A percentile compares a stretch with the other conserved stretches of the same genome.
These are phyloP conservation scores for Spinibarbus caldwelli DNA, from an alignment of 2,797 vertebrate species.

Conservation along the genomic window DNA sequence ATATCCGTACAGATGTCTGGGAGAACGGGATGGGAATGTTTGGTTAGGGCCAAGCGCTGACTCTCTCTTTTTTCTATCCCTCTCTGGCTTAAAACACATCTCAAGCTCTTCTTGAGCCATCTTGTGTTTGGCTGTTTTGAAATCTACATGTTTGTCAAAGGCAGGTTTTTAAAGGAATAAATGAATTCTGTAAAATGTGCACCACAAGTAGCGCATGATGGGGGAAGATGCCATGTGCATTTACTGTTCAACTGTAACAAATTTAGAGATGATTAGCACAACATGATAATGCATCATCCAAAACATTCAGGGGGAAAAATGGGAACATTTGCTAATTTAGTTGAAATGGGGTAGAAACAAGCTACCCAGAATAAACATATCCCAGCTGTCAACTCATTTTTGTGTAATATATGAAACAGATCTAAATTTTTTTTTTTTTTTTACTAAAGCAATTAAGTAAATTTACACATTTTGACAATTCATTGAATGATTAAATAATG, in stretches of 20 bases:
- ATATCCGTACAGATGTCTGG: constrained; percentile 59
- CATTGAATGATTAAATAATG: background rate
- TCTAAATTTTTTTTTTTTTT: background rate
- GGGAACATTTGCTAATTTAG: background rate
- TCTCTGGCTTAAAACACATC: constrained; percentile 26
- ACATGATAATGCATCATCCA: background rate
- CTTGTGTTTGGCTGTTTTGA: constrained; percentile 17
- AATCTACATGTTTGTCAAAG: background rate
- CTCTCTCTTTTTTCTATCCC: constrained; percentile 6
- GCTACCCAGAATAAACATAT: background rate
- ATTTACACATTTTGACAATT: background rate
- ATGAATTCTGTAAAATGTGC: background rate
- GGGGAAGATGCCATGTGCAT: background rate
- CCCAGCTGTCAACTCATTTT: background rate
- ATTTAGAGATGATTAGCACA: background rate
- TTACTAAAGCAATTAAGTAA: background rate
- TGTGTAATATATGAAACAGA: background rate
- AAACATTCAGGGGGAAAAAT: background rate
- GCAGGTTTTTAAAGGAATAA: background rate
- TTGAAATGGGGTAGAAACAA: background rate
- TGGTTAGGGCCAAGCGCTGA: constrained; percentile 44
- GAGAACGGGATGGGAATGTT: constrained; percentile 56
- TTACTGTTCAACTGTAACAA: background rate
- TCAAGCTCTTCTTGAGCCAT: constrained; percentile 24
- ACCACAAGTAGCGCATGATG: background rate